Evolutionary conservation across 2,113 vertebrate species (phyloP), one percentile per base, ranked within the genome.

Genomic region (Platanista minor): DNA sequence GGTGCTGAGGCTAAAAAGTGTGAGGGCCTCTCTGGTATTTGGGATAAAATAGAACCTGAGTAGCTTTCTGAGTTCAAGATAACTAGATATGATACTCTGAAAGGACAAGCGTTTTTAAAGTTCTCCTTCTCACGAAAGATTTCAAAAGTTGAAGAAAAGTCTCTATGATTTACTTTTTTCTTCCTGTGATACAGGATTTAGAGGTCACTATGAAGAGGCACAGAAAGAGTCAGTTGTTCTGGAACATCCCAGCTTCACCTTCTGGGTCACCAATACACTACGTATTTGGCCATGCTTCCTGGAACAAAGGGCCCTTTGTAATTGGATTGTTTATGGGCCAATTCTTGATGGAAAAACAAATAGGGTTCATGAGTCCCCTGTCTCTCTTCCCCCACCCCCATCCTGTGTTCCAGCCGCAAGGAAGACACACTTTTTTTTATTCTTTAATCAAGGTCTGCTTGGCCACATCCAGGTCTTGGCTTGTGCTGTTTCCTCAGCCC

Each of bases 301-400:
- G 23, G 27, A 66, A 91, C 96, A 82, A 33, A 89, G 80, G n/a
- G n/a, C 18, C 64, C 36, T 88, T 98, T 92, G 15, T 84, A 13
- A 92, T 33, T 95, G 64, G 27, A 64, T 59, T 75, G 39, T 11
- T 75, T 75, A 27, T 81, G 49, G 54, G 69, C 77, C 75, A 67
- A 2, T 94, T 96, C 72, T 81, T 96, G 61, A 49, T 82, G 77
- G 69, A 77, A 95, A 84, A 75, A 54, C 67, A 94, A 82, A 90
- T 49, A 81, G 59, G 5, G 85, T 3, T 62, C 43, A 49, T 88
- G 87, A 41, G 13, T 59, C 64, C 59, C 20, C 0, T 18, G 3
- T 75, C 75, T 78, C 21, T 66, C 43, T 59, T 80, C 49, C 20
- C 31, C 41, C 2, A n/a, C n/a, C 52, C 52, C 31, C 20, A 20